Percentiles rank a stretch among this genome's conserved stretches.
These are phyloP conservation scores for Poeciliopsis prolifica DNA, from an alignment of 2,113 vertebrate species.

Conservation along the genomic window DNA sequence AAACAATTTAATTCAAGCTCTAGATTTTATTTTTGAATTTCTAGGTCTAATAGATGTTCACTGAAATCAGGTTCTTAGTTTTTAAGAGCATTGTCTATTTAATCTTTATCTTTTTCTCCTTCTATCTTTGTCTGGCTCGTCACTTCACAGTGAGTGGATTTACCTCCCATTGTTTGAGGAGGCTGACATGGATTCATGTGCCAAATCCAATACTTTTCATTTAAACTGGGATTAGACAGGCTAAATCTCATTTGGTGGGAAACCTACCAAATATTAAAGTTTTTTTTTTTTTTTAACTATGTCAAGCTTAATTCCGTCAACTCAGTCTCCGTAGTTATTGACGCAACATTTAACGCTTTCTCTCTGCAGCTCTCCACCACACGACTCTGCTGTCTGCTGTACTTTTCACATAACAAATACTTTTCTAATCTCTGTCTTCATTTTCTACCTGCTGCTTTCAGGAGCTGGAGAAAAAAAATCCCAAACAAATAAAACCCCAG, in stretches of 20 bases:
- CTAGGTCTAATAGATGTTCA: conserved; percentile 18
- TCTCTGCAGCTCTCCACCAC: conserved; percentile 2
- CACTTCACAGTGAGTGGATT: conserved; percentile 48
- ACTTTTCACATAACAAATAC: conserved; percentile 42
- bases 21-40: conserved; percentile 27
- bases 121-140: conserved; percentile 14
- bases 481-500: conserved; percentile 5
- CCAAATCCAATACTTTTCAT: conserved; percentile 70
- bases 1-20: conserved; percentile 41
- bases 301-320: conserved; percentile 55
- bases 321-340: conserved; percentile 39
- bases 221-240: conserved; percentile 63
- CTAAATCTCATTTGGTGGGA: conserved; percentile 59
- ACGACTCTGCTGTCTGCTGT: conserved; percentile 35
- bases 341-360: conserved; percentile 27
- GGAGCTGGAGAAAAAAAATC: conserved; percentile 35
- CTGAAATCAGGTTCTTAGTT: conserved; percentile 16
- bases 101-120: neutral
- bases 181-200: conserved; percentile 60
- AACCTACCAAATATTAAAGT: conserved; percentile 38
- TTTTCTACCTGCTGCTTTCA: conserved; percentile 54
- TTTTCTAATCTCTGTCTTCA: conserved; percentile 45
- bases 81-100: conserved; percentile 32
- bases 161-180: conserved; percentile 53
- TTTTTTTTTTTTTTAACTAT: conserved; percentile 34